Conservation (phyloP, 2,113 vertebrate species). For the Butastur rufipennis region DNA sequence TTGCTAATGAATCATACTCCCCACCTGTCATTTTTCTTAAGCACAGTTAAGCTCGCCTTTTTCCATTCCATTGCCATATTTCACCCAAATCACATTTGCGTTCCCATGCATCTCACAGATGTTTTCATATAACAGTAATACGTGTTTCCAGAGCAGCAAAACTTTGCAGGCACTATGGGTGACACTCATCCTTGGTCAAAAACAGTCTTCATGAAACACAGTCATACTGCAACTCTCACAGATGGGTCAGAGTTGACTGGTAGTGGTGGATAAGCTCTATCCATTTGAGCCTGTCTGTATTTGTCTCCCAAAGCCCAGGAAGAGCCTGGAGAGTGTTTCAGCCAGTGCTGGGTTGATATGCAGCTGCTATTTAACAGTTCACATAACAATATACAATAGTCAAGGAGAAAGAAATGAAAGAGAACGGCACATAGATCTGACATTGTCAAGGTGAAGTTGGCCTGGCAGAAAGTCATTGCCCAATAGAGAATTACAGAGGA, state of each 20-base stretch:
- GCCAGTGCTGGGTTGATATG: background rate
- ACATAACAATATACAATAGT: background rate
- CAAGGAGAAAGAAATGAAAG: background rate
- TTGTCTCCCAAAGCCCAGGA: background rate
- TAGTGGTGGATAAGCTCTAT: background rate
- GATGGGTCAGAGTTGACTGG: background rate
- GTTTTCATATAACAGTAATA: background rate
- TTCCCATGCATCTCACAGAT: background rate
- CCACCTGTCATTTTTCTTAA: background rate
- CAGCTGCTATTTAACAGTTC: background rate
- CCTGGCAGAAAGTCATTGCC: background rate
- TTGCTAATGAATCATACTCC: background rate
- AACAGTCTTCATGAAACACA: background rate
- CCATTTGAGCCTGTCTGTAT: background rate
- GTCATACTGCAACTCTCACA: background rate
- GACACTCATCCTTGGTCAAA: background rate
- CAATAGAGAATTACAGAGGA: background rate
- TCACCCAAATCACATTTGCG: background rate
- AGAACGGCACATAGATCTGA: background rate
- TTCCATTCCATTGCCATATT: background rate
- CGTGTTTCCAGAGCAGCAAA: background rate
- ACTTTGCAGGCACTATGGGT: background rate
- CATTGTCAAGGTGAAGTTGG: background rate
- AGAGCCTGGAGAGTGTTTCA: background rate
- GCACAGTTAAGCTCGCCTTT: background rate